These are phyloP conservation scores for Piprites chloris DNA, from an alignment of 2,113 vertebrate genomes.

Conservation along the genomic window DNA sequence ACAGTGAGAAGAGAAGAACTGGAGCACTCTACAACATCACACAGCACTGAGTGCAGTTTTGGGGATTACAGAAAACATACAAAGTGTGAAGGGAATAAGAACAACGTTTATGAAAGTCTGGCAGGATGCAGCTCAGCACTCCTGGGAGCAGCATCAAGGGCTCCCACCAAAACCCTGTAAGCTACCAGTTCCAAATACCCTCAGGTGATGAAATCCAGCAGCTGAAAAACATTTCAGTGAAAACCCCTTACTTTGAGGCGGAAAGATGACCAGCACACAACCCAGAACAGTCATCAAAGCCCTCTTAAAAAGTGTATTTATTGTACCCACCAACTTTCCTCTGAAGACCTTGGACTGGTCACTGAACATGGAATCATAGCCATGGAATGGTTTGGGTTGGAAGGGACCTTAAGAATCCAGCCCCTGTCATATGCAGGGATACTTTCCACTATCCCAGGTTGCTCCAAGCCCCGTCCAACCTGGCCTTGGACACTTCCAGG, in stretches of 20 bases:
- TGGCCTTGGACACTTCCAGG: neutral
- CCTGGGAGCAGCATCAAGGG: neutral
- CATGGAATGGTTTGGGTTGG: neutral
- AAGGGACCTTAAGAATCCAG: neutral
- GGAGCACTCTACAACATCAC: neutral
- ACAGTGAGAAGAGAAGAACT: neutral
- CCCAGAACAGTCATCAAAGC: neutral
- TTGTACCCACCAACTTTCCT: neutral
- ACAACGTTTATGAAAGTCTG: neutral
- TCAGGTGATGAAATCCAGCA: neutral
- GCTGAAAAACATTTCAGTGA: neutral
- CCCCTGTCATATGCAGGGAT: neutral
- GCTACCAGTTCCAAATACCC: neutral
- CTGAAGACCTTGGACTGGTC: neutral
- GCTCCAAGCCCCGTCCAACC: rapidly evolving
- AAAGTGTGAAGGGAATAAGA: neutral
- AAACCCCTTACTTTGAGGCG: neutral
- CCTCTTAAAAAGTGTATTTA: neutral
- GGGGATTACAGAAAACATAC: neutral
- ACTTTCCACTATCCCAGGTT: rapidly evolving
- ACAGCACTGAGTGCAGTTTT: neutral
- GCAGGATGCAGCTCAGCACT: neutral
- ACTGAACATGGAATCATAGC: neutral
- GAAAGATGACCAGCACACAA: neutral
- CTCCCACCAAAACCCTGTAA: neutral